Evolutionary conservation across 2,888 invertebrate genomes (phyloP), one percentile per base, ranked within the genome.

Genomic region (Ptychoptera contaminata): DNA sequence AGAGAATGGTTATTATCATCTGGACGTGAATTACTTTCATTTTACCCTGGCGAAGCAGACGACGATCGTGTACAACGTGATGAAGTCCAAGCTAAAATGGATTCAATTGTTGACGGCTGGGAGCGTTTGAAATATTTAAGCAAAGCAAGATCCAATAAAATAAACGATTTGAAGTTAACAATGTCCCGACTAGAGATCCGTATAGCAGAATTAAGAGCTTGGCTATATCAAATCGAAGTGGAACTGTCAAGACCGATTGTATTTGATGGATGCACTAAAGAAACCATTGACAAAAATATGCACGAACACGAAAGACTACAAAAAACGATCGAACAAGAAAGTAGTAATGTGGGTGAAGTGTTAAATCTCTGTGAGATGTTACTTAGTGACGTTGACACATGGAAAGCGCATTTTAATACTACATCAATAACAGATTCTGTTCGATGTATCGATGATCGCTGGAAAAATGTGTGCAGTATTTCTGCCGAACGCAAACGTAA

Each of bases 301-400:
- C 70, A 71, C 47, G 79, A 82, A 39, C 81, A 84, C 47, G 82
- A 85, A 36, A 72, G 73, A 44, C 70, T 87, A 29, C 82, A 83
- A 56, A 78, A 77, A 47, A 74, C 73, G 7, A 81, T 90, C 37
- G 84, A 86, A 59, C 71, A 74, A 14, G 80, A 86, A 56, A 84
- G 84, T 57, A 74, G 76, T 40, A 79, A 82, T 53, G 74, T 90
- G 5, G 81, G 79, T 2, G 83, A 86, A 56, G 76, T 85, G 0
- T 63, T 88, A 2, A 86, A 84, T 56, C 71, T 83, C 12, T 84
- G 85, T 54, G 84, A 87, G 54, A 71, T 84, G 39, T 65, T 87
- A 2, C 65, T 86, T 39, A 81, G 73, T 54, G 85, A 87, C 54
- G 75, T 79, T 2, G 82, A 84, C 52, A 70, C 77, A 0, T 74